A percentile compares a stretch with the other conserved stretches of the same genome.
Conservation (phyloP, 2,113 vertebrate species). For the Eretmochelys imbricata region DNA sequence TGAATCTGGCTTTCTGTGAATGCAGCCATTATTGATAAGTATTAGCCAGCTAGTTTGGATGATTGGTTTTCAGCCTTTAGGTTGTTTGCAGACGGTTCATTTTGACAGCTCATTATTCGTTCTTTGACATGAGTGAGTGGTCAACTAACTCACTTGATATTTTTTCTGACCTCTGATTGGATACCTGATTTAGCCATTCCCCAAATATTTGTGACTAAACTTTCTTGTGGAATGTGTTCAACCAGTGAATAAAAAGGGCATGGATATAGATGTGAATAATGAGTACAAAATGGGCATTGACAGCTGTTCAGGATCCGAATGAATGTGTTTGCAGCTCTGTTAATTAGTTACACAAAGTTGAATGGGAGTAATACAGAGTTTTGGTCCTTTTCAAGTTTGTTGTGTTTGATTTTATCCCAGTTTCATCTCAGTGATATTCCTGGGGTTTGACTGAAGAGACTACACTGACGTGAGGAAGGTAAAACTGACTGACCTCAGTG, state of each 20-base stretch:
- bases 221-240: neutral
- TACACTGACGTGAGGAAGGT: neutral
- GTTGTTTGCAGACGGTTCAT: accelerated
- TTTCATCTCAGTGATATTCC: neutral
- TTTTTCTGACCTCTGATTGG: neutral
- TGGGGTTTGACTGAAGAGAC: neutral
- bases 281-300: neutral
- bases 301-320: neutral
- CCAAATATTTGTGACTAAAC: neutral
- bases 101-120: neutral
- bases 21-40: neutral
- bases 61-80: neutral
- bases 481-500: neutral
- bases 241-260: neutral
- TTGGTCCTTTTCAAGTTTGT: neutral
- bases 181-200: neutral
- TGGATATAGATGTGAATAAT: neutral
- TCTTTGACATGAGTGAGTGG: neutral
- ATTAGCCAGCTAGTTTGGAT: neutral
- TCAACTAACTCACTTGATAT: neutral
- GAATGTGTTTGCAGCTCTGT: neutral
- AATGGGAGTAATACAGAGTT: neutral
- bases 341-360: neutral
- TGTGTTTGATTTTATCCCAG: neutral
- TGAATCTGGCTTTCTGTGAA: neutral